Percentiles rank a stretch among this genome's conserved stretches.
phyloP scores from a whole-genome alignment of 2,113 vertebrate species.

The Marmota flaviventris region DNA sequence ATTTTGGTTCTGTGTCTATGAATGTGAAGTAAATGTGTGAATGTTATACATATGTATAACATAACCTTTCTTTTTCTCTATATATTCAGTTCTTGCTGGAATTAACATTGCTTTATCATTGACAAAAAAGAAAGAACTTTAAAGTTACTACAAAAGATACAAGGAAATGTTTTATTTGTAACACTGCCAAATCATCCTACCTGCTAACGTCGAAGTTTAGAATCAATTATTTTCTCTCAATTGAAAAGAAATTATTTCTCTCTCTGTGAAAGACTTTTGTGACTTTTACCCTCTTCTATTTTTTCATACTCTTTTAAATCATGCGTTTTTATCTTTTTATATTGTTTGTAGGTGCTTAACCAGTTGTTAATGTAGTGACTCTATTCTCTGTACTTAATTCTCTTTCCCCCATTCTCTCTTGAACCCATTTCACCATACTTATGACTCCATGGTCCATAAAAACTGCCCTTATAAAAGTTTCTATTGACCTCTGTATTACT shows the following conservation, averaged over 20 bases:
- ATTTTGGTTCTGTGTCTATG: constrained; percentile 52
- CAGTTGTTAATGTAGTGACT: not conserved
- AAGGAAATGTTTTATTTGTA: not conserved
- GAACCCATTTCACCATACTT: not conserved
- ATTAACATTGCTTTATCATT: not conserved
- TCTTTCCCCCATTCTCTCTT: not conserved
- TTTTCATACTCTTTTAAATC: not conserved
- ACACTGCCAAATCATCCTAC: not conserved
- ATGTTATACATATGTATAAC: not conserved
- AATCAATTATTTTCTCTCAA: not conserved
- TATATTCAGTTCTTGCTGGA: constrained; percentile 23
- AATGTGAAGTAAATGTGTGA: constrained; percentile 3
- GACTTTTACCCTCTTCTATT: not conserved
- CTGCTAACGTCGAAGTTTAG: not conserved
- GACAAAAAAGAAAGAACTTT: constrained; percentile 10
- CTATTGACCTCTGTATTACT: not conserved
- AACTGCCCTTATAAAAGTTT: not conserved
- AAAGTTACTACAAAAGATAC: constrained; percentile 16
- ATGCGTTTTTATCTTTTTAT: not conserved
- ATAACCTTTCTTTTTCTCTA: not conserved
- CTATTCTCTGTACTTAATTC: not conserved
- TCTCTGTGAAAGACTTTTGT: not conserved
- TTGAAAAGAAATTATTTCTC: not conserved
- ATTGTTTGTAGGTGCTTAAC: not conserved
- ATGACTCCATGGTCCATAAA: not conserved